Percentiles rank a stretch among this genome's conserved stretches.
Evolutionary conservation across 2,113 vertebrate genomes (phyloP).

Genomic region (Tapirus terrestris): DNA sequence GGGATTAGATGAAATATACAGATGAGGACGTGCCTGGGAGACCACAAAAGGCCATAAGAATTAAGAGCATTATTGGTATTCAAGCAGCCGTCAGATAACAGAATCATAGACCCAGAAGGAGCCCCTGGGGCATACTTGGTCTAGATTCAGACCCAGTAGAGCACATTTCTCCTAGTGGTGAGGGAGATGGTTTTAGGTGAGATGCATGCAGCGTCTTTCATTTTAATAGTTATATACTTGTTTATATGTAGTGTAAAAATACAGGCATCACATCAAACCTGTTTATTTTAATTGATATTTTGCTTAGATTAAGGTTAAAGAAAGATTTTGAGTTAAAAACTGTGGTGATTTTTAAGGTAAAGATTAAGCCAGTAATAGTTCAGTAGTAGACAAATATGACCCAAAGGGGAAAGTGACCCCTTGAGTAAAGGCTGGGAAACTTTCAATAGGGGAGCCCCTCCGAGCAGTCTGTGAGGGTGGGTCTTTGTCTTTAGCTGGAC

Average conservation of each 20-base stretch:
- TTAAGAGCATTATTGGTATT: background rate
- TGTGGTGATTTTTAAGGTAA: background rate
- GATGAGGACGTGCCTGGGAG: slow-evolving; percentile 43
- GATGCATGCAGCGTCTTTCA: background rate
- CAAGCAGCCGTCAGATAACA: background rate
- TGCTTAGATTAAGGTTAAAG: background rate
- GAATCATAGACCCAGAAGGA: background rate
- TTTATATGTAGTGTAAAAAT: background rate
- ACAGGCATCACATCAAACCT: background rate
- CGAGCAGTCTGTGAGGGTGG: background rate
- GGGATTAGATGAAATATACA: slow-evolving; percentile 60
- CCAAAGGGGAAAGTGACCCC: background rate
- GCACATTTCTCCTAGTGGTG: background rate
- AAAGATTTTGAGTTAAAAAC: slow-evolving; percentile 14
- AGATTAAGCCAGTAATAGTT: background rate
- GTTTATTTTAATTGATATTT: background rate
- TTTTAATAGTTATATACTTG: background rate
- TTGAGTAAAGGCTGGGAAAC: background rate
- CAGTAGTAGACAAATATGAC: background rate
- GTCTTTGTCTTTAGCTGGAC: background rate
- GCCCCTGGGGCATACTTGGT: background rate
- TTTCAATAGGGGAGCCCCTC: background rate
- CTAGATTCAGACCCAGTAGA: background rate
- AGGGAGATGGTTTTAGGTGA: background rate
- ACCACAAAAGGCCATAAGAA: background rate